These are phyloP conservation scores for Crioceris asparagi DNA, from an alignment of 2,888 invertebrate genomes.

Conservation along the genomic window DNA sequence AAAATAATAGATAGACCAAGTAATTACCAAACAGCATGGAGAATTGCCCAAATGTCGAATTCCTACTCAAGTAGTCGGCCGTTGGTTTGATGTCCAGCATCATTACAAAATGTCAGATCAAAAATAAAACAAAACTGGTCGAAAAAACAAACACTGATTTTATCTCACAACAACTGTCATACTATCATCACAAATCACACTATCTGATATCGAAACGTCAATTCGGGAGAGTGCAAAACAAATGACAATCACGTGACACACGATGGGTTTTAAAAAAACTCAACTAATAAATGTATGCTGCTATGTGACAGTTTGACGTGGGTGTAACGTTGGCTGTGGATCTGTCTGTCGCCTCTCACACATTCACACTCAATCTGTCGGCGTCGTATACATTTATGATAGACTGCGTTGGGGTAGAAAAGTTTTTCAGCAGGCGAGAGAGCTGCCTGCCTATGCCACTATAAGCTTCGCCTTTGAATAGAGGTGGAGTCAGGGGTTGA, in stretches of 20 bases:
- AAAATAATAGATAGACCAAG: too few relatives aligned
- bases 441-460: too few relatives aligned
- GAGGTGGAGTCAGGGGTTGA: slow-evolving; percentile 30
- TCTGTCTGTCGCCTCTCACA: too few relatives aligned
- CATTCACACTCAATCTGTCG: slow-evolving; percentile 25
- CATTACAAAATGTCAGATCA: slow-evolving; percentile 4
- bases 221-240: too few relatives aligned
- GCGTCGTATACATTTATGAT: slow-evolving; percentile 34
- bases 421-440: too few relatives aligned
- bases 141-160: neutral
- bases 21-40: slow-evolving; percentile 84
- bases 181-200: neutral
- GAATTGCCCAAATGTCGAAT: slow-evolving; percentile 87
- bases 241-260: too few relatives aligned
- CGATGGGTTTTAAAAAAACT: too few relatives aligned
- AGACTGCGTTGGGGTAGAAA: slow-evolving; percentile 25
- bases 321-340: too few relatives aligned
- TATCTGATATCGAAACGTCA: too few relatives aligned
- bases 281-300: too few relatives aligned
- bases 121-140: slow-evolving; percentile 1
- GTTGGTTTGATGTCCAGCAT: slow-evolving; percentile 91
- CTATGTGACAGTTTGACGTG: too few relatives aligned
- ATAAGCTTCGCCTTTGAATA: too few relatives aligned
- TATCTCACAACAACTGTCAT: slow-evolving; percentile 2
- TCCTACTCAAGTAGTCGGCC: slow-evolving; percentile 83